Conservation (phyloP, 2,113 vertebrate species). For the Chaetodon trifascialis region DNA sequence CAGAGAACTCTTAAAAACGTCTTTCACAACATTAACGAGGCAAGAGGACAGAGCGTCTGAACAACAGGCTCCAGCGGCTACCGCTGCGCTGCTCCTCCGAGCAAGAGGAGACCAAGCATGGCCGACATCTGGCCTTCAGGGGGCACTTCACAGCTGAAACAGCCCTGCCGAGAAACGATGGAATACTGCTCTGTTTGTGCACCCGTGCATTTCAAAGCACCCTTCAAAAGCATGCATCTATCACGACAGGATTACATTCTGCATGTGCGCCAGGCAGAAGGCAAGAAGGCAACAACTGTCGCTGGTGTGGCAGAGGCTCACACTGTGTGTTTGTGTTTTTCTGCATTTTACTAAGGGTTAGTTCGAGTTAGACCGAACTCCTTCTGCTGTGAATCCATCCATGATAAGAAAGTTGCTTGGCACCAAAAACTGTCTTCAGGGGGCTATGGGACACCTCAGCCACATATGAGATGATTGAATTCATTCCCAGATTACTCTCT, state of each 20-base stretch:
- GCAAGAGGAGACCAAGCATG: background rate
- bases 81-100: conserved; percentile 9
- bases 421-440: background rate
- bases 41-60: conserved; percentile 13
- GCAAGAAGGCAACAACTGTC: background rate
- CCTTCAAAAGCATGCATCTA: background rate
- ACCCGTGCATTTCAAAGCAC: background rate
- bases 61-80: conserved; percentile 25
- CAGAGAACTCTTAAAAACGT: conserved; percentile 52
- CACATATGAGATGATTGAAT: background rate
- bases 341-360: background rate
- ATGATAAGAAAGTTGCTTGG: background rate
- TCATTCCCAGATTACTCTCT: background rate
- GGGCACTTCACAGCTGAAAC: conserved; percentile 10
- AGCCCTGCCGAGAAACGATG: background rate
- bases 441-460: background rate
- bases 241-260: background rate
- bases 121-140: background rate
- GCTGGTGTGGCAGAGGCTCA: background rate
- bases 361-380: background rate
- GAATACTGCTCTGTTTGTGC: background rate
- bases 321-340: background rate
- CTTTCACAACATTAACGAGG: conserved; percentile 67
- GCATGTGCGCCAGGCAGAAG: background rate
- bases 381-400: background rate